A percentile compares a stretch with the other conserved stretches of the same genome.
These are phyloP conservation scores for Poeciliopsis paucimaculata DNA, from an alignment of 2,797 vertebrate species.

Conservation along the genomic window DNA sequence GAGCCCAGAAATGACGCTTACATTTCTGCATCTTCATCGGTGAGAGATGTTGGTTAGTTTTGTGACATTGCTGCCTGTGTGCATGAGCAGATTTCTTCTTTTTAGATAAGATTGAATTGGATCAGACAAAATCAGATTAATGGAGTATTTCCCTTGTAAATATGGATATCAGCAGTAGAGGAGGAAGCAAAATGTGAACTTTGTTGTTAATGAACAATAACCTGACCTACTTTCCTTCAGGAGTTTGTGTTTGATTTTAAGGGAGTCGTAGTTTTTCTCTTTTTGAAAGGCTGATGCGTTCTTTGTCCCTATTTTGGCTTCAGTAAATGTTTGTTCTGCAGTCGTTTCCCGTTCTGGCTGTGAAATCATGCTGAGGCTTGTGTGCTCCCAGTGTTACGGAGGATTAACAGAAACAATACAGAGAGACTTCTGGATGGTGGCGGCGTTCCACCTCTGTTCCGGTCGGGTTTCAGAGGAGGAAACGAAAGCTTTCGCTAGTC, in stretches of 20 bases:
- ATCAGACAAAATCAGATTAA: background rate
- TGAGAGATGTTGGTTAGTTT: background rate
- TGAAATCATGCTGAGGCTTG: conserved; percentile 21
- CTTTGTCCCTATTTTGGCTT: background rate
- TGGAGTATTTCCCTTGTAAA: background rate
- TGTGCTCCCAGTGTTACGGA: conserved; percentile 21
- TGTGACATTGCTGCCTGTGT: background rate
- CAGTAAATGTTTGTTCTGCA: background rate
- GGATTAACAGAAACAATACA: conserved; percentile 23
- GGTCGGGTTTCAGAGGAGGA: conserved; percentile 27
- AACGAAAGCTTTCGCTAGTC: conserved; percentile 32
- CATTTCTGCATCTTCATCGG: background rate
- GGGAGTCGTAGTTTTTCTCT: background rate
- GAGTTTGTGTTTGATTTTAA: background rate
- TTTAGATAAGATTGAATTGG: background rate
- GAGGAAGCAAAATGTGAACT: background rate
- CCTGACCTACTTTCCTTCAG: background rate
- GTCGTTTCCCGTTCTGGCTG: background rate
- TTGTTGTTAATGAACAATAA: background rate
- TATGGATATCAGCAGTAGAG: background rate
- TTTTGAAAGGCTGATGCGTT: background rate
- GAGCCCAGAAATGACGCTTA: background rate
- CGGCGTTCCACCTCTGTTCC: conserved; percentile 29
- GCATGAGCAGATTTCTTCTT: background rate
- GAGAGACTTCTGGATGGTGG: conserved; percentile 54